Percentiles rank a stretch among this genome's conserved stretches.
Conservation (phyloP, 2,888 invertebrate species). For the Tricholauxania praeusta region DNA sequence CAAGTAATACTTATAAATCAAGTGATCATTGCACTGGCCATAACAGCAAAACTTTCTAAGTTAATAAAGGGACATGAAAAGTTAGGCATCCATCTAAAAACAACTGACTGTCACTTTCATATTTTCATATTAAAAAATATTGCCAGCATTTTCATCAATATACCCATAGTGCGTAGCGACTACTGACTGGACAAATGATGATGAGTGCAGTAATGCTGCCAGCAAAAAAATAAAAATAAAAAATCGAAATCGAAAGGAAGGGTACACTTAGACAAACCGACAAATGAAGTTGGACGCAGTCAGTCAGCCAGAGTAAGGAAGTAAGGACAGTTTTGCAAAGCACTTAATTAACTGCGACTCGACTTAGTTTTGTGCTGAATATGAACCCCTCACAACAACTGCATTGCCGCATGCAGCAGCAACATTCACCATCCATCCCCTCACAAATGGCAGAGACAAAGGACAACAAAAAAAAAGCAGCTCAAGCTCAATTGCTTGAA, state of each 20-base stretch:
- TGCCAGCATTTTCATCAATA: no score
- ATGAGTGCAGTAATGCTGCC: not conserved
- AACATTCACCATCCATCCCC: not conserved
- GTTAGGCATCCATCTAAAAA: no score
- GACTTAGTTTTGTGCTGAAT: not conserved
- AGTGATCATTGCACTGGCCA: no score
- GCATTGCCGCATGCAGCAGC: not conserved
- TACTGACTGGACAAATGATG: no score
- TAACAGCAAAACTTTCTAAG: no score
- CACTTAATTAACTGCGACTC: conserved; percentile 27
- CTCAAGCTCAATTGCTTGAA: conserved; percentile 21
- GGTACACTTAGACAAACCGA: not conserved
- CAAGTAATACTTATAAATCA: no score
- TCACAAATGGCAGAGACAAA: not conserved
- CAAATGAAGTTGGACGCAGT: not conserved
- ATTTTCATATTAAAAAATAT: no score
- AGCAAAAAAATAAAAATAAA: no score
- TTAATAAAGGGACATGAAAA: no score
- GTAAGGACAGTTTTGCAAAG: conserved; percentile 16
- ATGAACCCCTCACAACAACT: not conserved
- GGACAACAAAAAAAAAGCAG: conserved; percentile 22
- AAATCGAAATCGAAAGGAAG: not conserved
- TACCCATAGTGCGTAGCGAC: no score
- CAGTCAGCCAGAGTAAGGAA: conserved; percentile 7
- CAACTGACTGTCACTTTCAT: no score